These are phyloP conservation scores for Caenorhabditis drosophilae DNA, from an alignment of 2,888 invertebrate genomes.

Conservation along the genomic window DNA sequence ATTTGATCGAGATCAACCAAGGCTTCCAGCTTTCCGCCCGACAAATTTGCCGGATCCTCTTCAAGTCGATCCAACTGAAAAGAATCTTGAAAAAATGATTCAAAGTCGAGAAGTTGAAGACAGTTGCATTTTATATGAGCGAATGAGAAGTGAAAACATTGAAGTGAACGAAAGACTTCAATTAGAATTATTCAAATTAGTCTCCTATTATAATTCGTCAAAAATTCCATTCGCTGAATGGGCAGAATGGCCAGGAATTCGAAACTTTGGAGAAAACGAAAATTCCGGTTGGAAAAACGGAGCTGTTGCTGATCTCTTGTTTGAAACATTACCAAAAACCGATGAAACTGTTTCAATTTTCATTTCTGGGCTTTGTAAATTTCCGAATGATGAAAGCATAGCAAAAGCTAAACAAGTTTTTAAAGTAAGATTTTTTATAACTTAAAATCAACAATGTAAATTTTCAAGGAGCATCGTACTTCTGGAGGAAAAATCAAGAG, in stretches of 20 bases:
- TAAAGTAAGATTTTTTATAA: conserved; percentile 27
- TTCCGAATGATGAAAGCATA: conserved; percentile 18
- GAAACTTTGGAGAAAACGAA: conserved; percentile 45
- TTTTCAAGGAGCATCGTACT: conserved; percentile 9
- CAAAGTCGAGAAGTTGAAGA: conserved; percentile 51
- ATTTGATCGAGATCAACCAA: conserved; percentile 66
- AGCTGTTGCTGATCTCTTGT: conserved; percentile 58
- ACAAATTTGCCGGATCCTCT: conserved; percentile 50
- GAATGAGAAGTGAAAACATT: conserved; percentile 50
- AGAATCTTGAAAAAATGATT: conserved; percentile 51
- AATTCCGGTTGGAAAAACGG: conserved; percentile 33
- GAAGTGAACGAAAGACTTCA: conserved; percentile 41
- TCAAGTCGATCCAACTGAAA: conserved; percentile 53
- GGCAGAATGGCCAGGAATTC: conserved; percentile 59
- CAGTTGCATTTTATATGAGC: conserved; percentile 57
- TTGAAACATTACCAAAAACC: conserved; percentile 55
- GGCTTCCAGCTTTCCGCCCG: conserved; percentile 62
- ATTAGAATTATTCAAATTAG: conserved; percentile 54
- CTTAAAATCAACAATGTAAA: neutral
- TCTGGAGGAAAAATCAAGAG: conserved; percentile 14
- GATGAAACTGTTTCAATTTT: conserved; percentile 53
- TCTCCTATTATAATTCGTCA: conserved; percentile 59
- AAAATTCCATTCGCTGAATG: conserved; percentile 57
- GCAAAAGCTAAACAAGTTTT: conserved; percentile 39
- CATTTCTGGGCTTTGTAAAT: conserved; percentile 60